Percentiles rank a stretch among this genome's conserved stretches.
Evolutionary conservation across 1,140 invertebrate genomes (phyloP).

Genomic region (Chymomyza costata): DNA sequence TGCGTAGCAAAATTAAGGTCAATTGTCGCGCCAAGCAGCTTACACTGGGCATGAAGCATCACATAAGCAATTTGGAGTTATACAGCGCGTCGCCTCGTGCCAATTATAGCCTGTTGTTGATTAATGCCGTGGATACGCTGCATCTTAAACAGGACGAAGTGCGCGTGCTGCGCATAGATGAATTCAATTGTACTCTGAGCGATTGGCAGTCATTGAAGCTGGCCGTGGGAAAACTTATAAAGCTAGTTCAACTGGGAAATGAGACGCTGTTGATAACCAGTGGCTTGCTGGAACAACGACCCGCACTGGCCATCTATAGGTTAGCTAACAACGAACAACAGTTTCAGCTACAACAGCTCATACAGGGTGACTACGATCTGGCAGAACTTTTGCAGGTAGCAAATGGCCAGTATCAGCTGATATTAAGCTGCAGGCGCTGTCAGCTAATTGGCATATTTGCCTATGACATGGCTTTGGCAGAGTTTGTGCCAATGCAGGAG

Average conservation of each 20-base stretch:
- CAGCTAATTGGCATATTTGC: slow-evolving; percentile 44
- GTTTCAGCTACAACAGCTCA: slow-evolving; percentile 43
- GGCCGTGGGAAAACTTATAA: slow-evolving; percentile 38
- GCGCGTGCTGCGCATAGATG: slow-evolving; percentile 41
- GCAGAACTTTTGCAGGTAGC: slow-evolving; percentile 27
- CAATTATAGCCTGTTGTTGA: slow-evolving; percentile 23
- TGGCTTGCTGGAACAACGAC: slow-evolving; percentile 28
- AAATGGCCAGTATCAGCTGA: slow-evolving; percentile 31
- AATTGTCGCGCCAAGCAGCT: slow-evolving; percentile 31
- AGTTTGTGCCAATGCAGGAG: slow-evolving; percentile 40
- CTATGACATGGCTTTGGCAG: not conserved
- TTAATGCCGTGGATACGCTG: slow-evolving; percentile 21
- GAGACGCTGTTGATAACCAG: slow-evolving; percentile 26
- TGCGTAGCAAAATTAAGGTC: slow-evolving; percentile 48
- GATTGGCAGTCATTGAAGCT: slow-evolving; percentile 58
- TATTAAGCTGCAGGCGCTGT: slow-evolving; percentile 46
- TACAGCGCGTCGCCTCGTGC: not conserved
- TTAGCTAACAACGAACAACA: slow-evolving; percentile 2
- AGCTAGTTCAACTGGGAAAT: slow-evolving; percentile 11
- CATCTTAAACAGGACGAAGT: slow-evolving; percentile 40
- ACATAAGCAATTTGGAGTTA: slow-evolving; percentile 31
- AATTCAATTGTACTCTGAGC: slow-evolving; percentile 28
- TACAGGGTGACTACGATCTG: slow-evolving; percentile 57
- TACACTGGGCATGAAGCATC: slow-evolving; percentile 44
- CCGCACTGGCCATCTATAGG: slow-evolving; percentile 41